Conservation (phyloP, 2,797 vertebrate genomes). For the Erethizon dorsatum region DNA sequence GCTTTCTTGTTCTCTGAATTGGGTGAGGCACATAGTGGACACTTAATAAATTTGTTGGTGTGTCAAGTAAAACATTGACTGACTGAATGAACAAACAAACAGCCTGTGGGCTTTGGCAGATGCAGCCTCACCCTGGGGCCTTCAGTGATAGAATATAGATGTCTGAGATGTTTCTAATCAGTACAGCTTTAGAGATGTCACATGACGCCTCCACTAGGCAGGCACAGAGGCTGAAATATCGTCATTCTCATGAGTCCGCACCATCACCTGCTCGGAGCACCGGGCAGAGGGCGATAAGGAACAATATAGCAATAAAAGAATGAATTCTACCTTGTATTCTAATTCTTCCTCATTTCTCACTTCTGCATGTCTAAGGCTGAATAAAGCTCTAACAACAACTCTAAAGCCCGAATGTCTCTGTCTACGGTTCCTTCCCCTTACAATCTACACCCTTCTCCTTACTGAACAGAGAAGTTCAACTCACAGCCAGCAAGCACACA, state of each 20-base stretch:
- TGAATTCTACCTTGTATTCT: neutral
- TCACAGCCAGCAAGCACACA: neutral
- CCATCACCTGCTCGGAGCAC: neutral
- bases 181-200: neutral
- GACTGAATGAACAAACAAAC: neutral
- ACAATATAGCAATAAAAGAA: rapidly evolving
- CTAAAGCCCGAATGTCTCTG: neutral
- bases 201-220: neutral
- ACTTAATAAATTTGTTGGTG: neutral
- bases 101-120: neutral
- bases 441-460: neutral
- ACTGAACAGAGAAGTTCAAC: neutral
- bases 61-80: neutral
- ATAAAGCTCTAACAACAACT: neutral
- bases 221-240: neutral
- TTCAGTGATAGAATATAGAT: neutral
- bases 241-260: neutral
- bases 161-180: neutral
- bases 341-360: neutral
- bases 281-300: neutral
- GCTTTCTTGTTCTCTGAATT: neutral
- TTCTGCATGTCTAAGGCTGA: neutral
- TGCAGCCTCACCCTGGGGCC: neutral
- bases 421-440: neutral
- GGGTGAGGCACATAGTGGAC: too few species aligned